Percentiles rank a stretch among this genome's conserved stretches.
These are phyloP conservation scores for Tenthredo scrophulariae DNA, from an alignment of 2,888 invertebrate species.

Conservation along the genomic window DNA sequence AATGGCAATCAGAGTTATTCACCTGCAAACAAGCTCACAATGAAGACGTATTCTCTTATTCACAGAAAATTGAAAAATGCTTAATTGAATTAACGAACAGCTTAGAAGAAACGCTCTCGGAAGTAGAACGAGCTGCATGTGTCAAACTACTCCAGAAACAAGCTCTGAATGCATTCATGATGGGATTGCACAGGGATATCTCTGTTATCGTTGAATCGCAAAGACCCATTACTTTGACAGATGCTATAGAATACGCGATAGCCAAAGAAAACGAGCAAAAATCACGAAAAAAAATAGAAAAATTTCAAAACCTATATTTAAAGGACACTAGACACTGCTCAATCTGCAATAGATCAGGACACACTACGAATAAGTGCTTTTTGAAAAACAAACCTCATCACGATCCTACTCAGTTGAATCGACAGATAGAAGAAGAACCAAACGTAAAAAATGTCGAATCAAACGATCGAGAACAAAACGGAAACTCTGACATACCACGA, in stretches of 20 bases:
- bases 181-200: constrained; percentile 65
- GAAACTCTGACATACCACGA: not conserved
- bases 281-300: too few species aligned
- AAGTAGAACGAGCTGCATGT: constrained; percentile 59
- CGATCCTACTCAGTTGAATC: not conserved
- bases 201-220: constrained; percentile 67
- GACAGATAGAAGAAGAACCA: constrained; percentile 1
- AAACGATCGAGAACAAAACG: not conserved
- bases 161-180: constrained; percentile 67
- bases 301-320: constrained; percentile 52
- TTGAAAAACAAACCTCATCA: not conserved
- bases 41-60: constrained; percentile 63
- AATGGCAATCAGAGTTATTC: constrained; percentile 68
- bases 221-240: constrained; percentile 58
- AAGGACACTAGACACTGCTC: constrained; percentile 47
- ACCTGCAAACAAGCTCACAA: constrained; percentile 63
- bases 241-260: too few species aligned
- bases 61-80: constrained; percentile 66
- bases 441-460: constrained; percentile 5
- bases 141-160: constrained; percentile 65
- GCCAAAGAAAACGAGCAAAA: too few species aligned
- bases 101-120: constrained; percentile 57
- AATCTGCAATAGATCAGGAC: constrained; percentile 51
- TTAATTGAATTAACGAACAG: constrained; percentile 66
- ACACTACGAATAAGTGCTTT: constrained; percentile 21